A percentile compares a stretch with the other conserved stretches of the same genome.
Evolutionary conservation across 2,888 invertebrate genomes (phyloP).

Genomic region (Sisyra terminalis): DNA sequence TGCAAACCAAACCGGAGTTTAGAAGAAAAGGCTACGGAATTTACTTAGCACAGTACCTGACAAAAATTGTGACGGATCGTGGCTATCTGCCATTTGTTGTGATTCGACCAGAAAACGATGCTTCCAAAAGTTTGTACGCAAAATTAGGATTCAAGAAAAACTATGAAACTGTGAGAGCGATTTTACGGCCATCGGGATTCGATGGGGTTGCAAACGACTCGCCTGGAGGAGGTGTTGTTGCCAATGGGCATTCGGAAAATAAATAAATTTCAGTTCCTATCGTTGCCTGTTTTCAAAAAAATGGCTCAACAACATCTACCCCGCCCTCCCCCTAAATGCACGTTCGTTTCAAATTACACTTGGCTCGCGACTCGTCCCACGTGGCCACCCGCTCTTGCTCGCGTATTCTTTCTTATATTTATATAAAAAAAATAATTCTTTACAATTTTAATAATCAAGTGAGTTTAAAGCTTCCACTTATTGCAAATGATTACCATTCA

Average conservation of each 20-base stretch:
- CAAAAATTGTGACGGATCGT: conserved; percentile 46
- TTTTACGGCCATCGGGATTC: conserved; percentile 41
- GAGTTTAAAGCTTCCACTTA: no score
- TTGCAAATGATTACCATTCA: no score
- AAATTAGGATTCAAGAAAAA: conserved; percentile 69
- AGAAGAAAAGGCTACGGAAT: conserved; percentile 44
- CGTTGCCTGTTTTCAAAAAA: neutral
- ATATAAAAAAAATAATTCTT: no score
- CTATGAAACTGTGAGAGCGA: conserved; percentile 66
- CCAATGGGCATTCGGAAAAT: conserved; percentile 1
- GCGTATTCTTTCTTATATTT: no score
- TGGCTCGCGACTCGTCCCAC: neutral
- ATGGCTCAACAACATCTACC: neutral
- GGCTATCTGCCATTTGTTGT: conserved; percentile 77
- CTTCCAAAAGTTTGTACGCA: conserved; percentile 65
- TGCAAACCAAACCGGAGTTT: conserved; percentile 51
- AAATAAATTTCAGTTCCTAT: conserved; percentile 3
- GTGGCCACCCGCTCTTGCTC: no score
- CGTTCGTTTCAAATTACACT: conserved; percentile 6
- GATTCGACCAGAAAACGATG: conserved; percentile 74
- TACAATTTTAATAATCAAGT: no score
- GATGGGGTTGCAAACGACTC: conserved; percentile 20
- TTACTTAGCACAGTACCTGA: conserved; percentile 49
- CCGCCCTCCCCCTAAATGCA: neutral
- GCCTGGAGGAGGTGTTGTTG: conserved; percentile 15